Evolutionary conservation across 2,888 invertebrate species (phyloP), one percentile per base, ranked within the genome.

Genomic region (Drosophila melanocephala): DNA sequence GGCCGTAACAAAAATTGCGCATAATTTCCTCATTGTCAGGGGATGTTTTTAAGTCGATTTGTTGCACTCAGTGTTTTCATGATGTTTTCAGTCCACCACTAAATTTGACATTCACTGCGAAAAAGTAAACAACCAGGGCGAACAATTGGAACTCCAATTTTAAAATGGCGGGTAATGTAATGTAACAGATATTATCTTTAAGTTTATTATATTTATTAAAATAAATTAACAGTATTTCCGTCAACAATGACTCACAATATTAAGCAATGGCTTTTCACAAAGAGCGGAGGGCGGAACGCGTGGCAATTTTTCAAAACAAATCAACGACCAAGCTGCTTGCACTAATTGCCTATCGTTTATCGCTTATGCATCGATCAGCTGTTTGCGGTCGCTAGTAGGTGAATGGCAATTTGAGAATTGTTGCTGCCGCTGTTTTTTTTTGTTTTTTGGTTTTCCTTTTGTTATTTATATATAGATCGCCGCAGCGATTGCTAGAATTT

Each of bases 391-490:
- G 77, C 28, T n/a, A 32, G 51, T 44, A 35, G 33, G 59, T 37
- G 81, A 80, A 72, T 83, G 80, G 55, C 69, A 68, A 72, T 28
- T 47, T 56, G 42, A 50, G 74, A 76, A 71, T 56, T 72, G 78
- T 71, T 79, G 76, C 67, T 72, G 60, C 75, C 65, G 56, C 50
- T 61, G 28, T 37, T 28, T 42, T 67, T 68, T 69, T 68, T 77
- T 53, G 42, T 62, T 61, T 78, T 61, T 56, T 65, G 42, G 66
- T 68, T 67, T 47, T 47, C 47, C 16, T 28, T 47, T 47, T 26
- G 60, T 72, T 66, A 72, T 85, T 84, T 84, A 84, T 83, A 84
- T 85, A 85, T 84, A 84, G 84, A 76, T 76, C 75, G 57, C 56
- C 52, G 59, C 44, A 69, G 71, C 57, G 58, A 35, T 72, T 81